These are phyloP conservation scores for Hydropotes inermis DNA, from an alignment of 2,113 vertebrate genomes.

Conservation along the genomic window DNA sequence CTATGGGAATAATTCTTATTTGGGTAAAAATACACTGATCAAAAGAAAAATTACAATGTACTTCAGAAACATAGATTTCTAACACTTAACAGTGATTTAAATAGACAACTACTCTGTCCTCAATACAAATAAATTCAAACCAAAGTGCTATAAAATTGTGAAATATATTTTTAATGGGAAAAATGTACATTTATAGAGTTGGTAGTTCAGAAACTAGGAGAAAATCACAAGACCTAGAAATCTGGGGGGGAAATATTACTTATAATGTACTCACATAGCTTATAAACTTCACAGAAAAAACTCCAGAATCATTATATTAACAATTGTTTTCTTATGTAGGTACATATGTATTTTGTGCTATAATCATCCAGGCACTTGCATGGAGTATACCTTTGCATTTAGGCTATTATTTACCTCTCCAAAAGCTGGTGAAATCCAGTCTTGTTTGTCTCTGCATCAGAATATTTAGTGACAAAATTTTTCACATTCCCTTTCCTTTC, in stretches of 20 bases:
- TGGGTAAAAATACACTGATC: background rate
- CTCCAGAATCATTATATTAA: background rate
- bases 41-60: background rate
- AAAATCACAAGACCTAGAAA: background rate
- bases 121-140: background rate
- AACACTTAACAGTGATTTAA: background rate
- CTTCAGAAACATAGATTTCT: background rate
- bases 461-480: constrained; percentile 9
- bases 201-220: background rate
- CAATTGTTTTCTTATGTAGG: background rate
- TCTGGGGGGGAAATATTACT: background rate
- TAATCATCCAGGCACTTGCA: background rate
- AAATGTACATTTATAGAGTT: constrained; percentile 1
- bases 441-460: constrained; percentile 51
- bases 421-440: constrained; percentile 74
- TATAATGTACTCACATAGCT: background rate
- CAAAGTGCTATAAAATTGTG: background rate
- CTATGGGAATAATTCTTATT: background rate
- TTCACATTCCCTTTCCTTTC: constrained; percentile 43
- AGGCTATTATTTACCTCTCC: constrained; percentile 72
- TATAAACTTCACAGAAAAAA: background rate
- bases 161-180: background rate
- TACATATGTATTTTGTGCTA: background rate
- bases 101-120: background rate
- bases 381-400: background rate